Conservation (phyloP, 37 sponge, comb jelly and placozoan species). For the Hexactinellida sp. region DNA sequence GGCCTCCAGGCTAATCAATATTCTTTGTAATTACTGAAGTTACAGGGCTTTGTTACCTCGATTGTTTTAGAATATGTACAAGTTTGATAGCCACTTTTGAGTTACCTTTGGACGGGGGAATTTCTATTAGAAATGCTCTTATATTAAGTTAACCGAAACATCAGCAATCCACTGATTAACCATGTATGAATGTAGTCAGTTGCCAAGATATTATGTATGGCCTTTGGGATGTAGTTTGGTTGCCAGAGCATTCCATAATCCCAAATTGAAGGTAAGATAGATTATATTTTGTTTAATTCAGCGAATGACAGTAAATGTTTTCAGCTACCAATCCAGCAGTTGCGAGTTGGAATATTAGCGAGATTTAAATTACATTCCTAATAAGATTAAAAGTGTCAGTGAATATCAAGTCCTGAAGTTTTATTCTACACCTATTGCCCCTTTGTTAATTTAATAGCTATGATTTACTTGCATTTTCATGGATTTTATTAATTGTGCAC, state of each 20-base stretch:
- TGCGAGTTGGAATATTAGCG: too few relatives aligned
- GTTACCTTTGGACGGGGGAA: background rate
- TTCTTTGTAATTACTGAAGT: background rate
- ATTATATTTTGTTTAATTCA: too few relatives aligned
- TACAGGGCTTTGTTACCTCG: background rate
- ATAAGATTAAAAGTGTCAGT: too few relatives aligned
- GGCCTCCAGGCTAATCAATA: background rate
- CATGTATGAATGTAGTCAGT: background rate
- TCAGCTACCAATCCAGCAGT: too few relatives aligned
- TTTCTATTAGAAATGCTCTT: background rate
- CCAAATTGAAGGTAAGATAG: background rate
- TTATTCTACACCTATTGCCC: too few relatives aligned
- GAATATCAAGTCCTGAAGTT: too few relatives aligned
- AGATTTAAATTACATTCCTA: too few relatives aligned
- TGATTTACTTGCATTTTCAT: too few relatives aligned
- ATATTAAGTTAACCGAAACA: background rate
- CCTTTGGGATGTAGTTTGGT: background rate
- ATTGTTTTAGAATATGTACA: conserved; percentile 12
- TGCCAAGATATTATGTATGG: background rate
- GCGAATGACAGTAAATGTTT: too few relatives aligned
- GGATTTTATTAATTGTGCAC: too few relatives aligned
- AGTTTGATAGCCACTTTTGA: background rate
- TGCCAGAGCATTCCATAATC: background rate
- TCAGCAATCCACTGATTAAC: background rate
- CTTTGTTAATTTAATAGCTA: too few relatives aligned